phyloP scores from a whole-genome alignment of 2,888 invertebrate genomes.

The Odontocolon sp. region DNA sequence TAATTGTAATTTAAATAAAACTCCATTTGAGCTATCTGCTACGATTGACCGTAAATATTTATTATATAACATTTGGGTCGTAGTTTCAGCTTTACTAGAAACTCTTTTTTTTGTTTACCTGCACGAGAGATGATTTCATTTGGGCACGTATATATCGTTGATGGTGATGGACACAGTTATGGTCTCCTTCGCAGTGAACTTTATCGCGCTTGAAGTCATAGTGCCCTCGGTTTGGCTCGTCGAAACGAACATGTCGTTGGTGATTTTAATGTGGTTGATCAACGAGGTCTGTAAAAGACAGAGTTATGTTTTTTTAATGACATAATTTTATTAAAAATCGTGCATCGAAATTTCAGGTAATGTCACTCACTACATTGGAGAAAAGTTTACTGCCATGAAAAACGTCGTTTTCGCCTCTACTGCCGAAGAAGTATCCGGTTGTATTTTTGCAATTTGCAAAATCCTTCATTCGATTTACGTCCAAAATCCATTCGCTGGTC shows the following conservation, averaged over 20 bases:
- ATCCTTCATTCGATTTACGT: constrained; percentile 64
- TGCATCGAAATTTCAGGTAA: background rate
- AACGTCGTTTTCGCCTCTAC: constrained; percentile 47
- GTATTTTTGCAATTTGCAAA: constrained; percentile 64
- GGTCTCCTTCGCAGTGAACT: constrained; percentile 28
- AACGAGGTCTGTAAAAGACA: constrained; percentile 63
- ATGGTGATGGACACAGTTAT: constrained; percentile 45
- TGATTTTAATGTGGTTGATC: constrained; percentile 58
- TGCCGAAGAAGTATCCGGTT: constrained; percentile 67
- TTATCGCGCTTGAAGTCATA: constrained; percentile 28
- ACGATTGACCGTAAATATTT: background rate
- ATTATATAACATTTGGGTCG: background rate
- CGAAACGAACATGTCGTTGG: constrained; percentile 63
- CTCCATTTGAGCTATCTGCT: constrained; percentile 40
- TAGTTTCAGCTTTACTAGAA: too few species aligned
- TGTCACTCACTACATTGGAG: constrained; percentile 62
- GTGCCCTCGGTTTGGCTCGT: constrained; percentile 41
- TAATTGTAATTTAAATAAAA: constrained; percentile 74
- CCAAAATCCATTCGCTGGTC: constrained; percentile 57
- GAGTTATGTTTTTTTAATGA: too few species aligned
- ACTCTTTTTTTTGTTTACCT: background rate
- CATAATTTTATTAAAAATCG: too few species aligned
- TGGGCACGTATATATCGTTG: constrained; percentile 38
- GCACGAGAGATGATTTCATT: background rate
- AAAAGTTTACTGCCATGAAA: constrained; percentile 52